Percentiles rank a stretch among this genome's conserved stretches.
phyloP scores from a whole-genome alignment of 2,888 invertebrate species.

The Andrena camellia region DNA sequence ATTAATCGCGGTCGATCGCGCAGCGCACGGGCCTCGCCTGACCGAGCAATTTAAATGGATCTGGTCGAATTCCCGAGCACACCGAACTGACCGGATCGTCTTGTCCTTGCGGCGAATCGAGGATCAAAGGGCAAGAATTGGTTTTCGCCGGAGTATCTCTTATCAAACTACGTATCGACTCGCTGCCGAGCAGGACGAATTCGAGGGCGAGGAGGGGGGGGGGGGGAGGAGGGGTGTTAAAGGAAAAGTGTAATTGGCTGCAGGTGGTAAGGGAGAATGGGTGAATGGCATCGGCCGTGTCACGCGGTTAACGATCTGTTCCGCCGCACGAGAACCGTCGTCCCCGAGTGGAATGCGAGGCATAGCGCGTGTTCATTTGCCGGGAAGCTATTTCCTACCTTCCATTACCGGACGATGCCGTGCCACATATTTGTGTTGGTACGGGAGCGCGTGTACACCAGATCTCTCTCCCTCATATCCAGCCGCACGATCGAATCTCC shows the following conservation, averaged over 20 bases:
- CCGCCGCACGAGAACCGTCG: constrained; percentile 66
- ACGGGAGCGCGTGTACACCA: constrained; percentile 11
- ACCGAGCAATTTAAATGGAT: constrained; percentile 10
- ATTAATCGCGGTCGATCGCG: constrained; percentile 13
- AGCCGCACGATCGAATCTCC: constrained; percentile 27
- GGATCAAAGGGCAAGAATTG: background rate
- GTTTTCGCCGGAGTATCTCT: no score
- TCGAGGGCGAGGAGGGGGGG: background rate
- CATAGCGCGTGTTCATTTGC: constrained; percentile 77
- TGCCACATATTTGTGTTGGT: constrained; percentile 39
- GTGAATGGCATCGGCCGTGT: constrained; percentile 62
- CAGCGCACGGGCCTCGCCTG: background rate
- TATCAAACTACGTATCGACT: background rate
- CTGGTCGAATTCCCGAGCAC: background rate
- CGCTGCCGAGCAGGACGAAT: background rate
- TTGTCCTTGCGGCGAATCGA: background rate
- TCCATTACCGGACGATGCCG: constrained; percentile 65
- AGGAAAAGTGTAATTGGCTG: constrained; percentile 28
- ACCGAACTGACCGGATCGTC: background rate
- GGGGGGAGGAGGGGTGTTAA: background rate
- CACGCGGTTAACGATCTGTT: constrained; percentile 76
- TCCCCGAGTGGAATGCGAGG: constrained; percentile 63
- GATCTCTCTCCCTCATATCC: background rate
- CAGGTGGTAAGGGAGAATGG: constrained; percentile 22
- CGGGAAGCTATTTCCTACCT: constrained; percentile 74